Evolutionary conservation across 2,888 invertebrate genomes (phyloP).

Genomic region (Cremastinae sp.): DNA sequence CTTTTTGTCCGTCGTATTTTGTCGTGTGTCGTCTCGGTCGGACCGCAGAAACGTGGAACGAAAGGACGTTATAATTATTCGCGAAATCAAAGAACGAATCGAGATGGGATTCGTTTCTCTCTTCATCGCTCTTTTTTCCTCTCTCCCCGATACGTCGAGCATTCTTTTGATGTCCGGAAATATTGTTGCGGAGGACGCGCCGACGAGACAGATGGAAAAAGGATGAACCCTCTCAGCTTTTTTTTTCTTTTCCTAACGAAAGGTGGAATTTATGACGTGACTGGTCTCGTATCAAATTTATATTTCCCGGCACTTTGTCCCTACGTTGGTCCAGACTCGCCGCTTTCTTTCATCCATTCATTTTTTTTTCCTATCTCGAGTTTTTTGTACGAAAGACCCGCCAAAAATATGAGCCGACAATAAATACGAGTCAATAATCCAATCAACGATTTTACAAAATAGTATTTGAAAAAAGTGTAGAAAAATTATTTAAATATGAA

Average conservation of each 20-base stretch:
- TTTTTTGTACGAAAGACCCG: too few species aligned
- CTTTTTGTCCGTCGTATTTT: slow-evolving; percentile 40
- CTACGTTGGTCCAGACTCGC: not conserved
- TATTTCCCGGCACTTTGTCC: slow-evolving; percentile 21
- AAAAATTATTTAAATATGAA: too few species aligned
- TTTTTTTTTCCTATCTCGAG: slow-evolving; percentile 44
- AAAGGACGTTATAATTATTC: slow-evolving; percentile 76
- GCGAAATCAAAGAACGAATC: slow-evolving; percentile 70
- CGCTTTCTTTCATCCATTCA: slow-evolving; percentile 38
- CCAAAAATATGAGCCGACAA: too few species aligned
- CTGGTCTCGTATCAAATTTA: slow-evolving; percentile 15
- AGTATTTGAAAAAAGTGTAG: too few species aligned
- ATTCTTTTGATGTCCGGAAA: slow-evolving; percentile 54
- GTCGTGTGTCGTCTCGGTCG: slow-evolving; percentile 16
- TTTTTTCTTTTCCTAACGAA: not conserved
- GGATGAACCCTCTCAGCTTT: slow-evolving; percentile 1
- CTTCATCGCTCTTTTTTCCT: not conserved
- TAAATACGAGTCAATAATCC: too few species aligned
- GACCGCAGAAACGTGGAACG: slow-evolving; percentile 70
- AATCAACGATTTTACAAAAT: too few species aligned
- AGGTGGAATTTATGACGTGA: slow-evolving; percentile 15
- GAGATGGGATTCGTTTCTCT: slow-evolving; percentile 42
- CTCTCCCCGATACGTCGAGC: slow-evolving; percentile 28
- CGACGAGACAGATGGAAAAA: slow-evolving; percentile 41
- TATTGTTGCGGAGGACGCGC: slow-evolving; percentile 7